These are phyloP conservation scores for Leucosticte australis DNA, from an alignment of 2,113 vertebrate genomes.

Conservation along the genomic window DNA sequence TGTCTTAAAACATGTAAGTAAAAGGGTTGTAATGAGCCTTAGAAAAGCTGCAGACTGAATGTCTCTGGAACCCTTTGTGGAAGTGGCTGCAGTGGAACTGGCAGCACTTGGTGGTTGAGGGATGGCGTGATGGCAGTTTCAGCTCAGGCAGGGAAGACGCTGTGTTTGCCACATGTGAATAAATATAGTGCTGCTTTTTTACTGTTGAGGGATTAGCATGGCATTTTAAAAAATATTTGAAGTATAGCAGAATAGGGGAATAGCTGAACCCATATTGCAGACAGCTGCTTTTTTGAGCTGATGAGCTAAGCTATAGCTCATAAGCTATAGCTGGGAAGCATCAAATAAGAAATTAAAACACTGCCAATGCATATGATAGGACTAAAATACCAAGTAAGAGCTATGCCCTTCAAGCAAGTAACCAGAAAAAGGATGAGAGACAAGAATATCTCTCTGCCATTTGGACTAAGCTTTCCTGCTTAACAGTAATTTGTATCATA, in stretches of 20 bases:
- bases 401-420: neutral
- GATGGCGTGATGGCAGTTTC: conserved; percentile 21
- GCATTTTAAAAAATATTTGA: neutral
- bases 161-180: conserved; percentile 54
- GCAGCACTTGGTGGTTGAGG: conserved; percentile 1
- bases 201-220: neutral
- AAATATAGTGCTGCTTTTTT: conserved; percentile 42
- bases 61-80: neutral
- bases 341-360: conserved; percentile 12
- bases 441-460: neutral
- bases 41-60: conserved; percentile 12
- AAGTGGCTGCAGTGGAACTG: conserved; percentile 27
- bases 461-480: neutral
- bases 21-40: conserved; percentile 12
- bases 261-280: conserved; percentile 43
- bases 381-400: neutral
- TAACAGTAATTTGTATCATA: neutral
- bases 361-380: neutral
- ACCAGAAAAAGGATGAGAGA: neutral
- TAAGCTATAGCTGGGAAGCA: neutral
- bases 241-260: neutral
- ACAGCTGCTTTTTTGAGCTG: conserved; percentile 38
- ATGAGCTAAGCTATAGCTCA: neutral
- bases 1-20: conserved; percentile 1
- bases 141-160: neutral